phyloP scores from a whole-genome alignment of 2,797 vertebrate genomes.

The Otus scops region DNA sequence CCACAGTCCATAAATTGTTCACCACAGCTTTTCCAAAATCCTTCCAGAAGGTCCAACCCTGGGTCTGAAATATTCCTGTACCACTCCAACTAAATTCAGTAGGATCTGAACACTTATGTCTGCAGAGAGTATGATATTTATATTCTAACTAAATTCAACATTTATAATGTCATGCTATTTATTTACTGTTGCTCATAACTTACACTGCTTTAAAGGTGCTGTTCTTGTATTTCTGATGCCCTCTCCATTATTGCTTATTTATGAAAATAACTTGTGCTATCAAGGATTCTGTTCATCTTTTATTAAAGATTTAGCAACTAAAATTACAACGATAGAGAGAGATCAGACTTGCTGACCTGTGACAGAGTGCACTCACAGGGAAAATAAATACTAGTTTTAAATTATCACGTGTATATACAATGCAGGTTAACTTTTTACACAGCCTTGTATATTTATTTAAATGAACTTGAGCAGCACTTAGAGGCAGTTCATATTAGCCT shows the following conservation, averaged over 20 bases:
- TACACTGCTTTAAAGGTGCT: neutral
- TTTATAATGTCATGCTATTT: neutral
- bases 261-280: neutral
- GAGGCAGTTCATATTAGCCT: neutral
- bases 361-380: neutral
- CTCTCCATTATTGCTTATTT: neutral
- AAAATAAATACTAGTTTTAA: conserved; percentile 1
- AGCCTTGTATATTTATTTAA: neutral
- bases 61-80: neutral
- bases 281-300: neutral
- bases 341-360: neutral
- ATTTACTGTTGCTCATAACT: neutral
- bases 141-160: neutral
- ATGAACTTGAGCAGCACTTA: neutral
- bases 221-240: neutral
- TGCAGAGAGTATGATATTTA: neutral
- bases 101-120: neutral
- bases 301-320: neutral
- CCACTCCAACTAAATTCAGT: neutral
- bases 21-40: neutral
- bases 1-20: neutral
- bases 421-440: neutral
- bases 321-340: neutral
- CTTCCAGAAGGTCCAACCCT: neutral
- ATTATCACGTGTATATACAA: neutral